Evolutionary conservation across 2,797 vertebrate species (phyloP), one percentile per base, ranked within the genome.

Genomic region (Channallabes apus): DNA sequence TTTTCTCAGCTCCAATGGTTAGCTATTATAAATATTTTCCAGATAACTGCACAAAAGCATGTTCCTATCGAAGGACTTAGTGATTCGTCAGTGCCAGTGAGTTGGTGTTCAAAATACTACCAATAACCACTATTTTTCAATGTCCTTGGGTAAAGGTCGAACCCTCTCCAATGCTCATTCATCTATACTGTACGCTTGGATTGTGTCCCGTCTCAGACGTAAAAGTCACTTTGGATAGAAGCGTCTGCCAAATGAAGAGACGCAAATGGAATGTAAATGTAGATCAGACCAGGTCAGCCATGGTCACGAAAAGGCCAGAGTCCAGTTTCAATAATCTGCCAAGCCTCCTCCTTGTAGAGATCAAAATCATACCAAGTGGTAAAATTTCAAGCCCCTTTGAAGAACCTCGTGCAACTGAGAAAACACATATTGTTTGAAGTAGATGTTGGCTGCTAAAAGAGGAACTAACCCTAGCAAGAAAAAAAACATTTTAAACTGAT

Each of bases 251-350:
- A 76, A 41, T 72, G 18, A 59, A 29, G 38, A 67, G 41, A 67
- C 38, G 41, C 62, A 80, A 85, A 76, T 76, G 59, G 38, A 84
- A 80, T 54, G 79, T 67, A 67, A 81, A 81, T 81, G 79, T 3
- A 32, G 27, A 32, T 32, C n/a, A 54, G 17, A 80, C 7, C 4
- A 81, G 79, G 79, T 67, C 62, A 67, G 8, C n/a, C 29, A 22
- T 65, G 62, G 62, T 32, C 79, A 81, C 9, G 27, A 51, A 67
- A 18, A 51, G 62, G 22, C 76, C 76, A 24, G 32, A 61, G 76
- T 78, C n/a, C 78, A 27, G 35, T 8, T 51, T 51, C 27, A 80
- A 51, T 64, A 51, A 29, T 1, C 15, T 18, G 15, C n/a, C 35
- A 64, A 54, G 62, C 14, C 35, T 72, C 24, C 41, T 67, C 62